phyloP scores from a whole-genome alignment of 1,140 invertebrate species.

The Psix sp. region DNA sequence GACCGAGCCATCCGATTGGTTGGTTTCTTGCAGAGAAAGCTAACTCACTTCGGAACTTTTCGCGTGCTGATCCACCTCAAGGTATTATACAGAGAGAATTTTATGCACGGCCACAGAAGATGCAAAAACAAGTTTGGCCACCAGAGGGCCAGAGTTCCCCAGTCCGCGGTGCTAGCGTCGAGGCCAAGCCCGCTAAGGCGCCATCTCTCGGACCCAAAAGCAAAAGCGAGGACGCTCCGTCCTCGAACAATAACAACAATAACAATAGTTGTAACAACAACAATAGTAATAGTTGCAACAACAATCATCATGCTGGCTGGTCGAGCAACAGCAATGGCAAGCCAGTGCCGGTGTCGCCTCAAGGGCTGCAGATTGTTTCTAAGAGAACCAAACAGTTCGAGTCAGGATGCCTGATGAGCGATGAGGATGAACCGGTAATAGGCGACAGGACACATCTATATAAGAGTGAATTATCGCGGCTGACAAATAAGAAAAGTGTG shows the following conservation, averaged over 20 bases:
- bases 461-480: constrained; percentile 83
- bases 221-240: constrained; percentile 26
- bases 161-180: constrained; percentile 62
- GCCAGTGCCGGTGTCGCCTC: constrained; percentile 71
- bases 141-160: constrained; percentile 71
- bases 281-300: constrained; percentile 45
- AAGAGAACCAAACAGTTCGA: constrained; percentile 86
- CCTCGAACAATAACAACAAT: constrained; percentile 46
- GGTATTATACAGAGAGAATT: constrained; percentile 83
- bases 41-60: constrained; percentile 7
- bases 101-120: constrained; percentile 85
- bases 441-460: constrained; percentile 83
- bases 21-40: constrained; percentile 73
- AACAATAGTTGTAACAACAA: constrained; percentile 37
- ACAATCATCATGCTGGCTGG: constrained; percentile 40
- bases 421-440: constrained; percentile 76
- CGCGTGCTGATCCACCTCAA: constrained; percentile 60
- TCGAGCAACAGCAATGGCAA: constrained; percentile 57
- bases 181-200: background rate
- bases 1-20: constrained; percentile 82
- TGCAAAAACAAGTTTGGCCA: constrained; percentile 85
- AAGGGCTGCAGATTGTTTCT: constrained; percentile 81
- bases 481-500: constrained; percentile 83
- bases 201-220: constrained; percentile 8
- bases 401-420: constrained; percentile 78